A percentile compares a stretch with the other conserved stretches of the same genome.
Evolutionary conservation across 2,888 invertebrate species (phyloP).

Genomic region (Leucophenga maculata): DNA sequence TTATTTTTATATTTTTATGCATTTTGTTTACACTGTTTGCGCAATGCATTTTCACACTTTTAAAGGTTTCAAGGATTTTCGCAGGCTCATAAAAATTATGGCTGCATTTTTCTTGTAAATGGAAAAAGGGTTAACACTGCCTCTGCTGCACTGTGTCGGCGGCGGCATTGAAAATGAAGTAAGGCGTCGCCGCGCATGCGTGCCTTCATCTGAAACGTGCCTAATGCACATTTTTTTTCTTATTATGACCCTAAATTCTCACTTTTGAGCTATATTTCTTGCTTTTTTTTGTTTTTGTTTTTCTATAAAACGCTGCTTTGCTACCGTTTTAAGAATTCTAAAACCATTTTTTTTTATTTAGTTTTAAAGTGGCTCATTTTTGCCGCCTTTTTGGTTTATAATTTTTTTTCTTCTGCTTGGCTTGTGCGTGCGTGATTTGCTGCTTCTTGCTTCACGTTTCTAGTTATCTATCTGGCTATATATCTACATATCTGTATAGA

Average conservation of each 20-base stretch:
- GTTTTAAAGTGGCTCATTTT: conserved; percentile 20
- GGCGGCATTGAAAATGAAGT: not conserved
- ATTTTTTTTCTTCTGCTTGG: not conserved
- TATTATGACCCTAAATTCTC: not conserved
- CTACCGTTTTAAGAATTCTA: conserved; percentile 25
- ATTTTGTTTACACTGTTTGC: not conserved
- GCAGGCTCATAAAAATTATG: conserved; percentile 25
- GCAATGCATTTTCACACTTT: conserved; percentile 27
- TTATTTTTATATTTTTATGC: not conserved
- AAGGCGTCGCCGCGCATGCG: conserved; percentile 42
- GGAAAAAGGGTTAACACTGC: not conserved
- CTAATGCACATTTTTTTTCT: conserved; percentile 34
- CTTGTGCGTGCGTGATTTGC: not conserved
- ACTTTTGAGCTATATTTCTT: not conserved
- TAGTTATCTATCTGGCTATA: not conserved
- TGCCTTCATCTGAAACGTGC: conserved; percentile 51
- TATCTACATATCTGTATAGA: not conserved
- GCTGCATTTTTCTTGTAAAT: not conserved
- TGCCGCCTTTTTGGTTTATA: conserved; percentile 16
- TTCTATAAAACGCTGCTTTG: not conserved
- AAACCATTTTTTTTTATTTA: conserved; percentile 20
- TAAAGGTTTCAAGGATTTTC: conserved; percentile 24
- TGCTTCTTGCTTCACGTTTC: not conserved
- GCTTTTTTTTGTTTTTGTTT: not conserved
- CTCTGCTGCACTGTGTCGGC: too few relatives aligned